These are phyloP conservation scores for Molossus molossus DNA, from an alignment of 2,797 vertebrate species.

Conservation along the genomic window DNA sequence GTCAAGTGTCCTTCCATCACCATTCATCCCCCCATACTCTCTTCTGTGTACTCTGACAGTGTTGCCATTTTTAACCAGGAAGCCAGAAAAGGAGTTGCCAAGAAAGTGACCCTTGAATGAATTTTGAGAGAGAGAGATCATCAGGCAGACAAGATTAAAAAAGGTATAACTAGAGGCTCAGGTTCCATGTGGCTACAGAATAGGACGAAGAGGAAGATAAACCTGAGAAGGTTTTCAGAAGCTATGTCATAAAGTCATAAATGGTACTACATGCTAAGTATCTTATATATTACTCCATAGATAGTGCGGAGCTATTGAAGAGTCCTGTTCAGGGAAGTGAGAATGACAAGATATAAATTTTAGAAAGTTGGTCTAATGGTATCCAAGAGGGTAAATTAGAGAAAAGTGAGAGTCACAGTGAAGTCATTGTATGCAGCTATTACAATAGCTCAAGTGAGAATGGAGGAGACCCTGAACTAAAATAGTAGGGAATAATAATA, in stretches of 20 bases:
- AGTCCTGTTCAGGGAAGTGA: background rate
- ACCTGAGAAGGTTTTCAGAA: background rate
- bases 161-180: background rate
- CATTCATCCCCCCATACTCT: background rate
- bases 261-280: background rate
- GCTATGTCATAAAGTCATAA: conserved; percentile 37
- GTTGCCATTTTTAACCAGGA: background rate
- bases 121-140: background rate
- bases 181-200: conserved; percentile 12
- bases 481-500: conserved; percentile 10
- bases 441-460: conserved; percentile 11
- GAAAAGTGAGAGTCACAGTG: conserved; percentile 44
- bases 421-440: conserved; percentile 4
- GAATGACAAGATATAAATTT: conserved; percentile 34
- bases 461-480: conserved; percentile 7
- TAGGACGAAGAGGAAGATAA: background rate
- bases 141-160: background rate
- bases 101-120: conserved; percentile 58
- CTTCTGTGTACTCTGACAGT: background rate
- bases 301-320: background rate
- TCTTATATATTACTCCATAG: background rate
- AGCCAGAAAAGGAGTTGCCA: background rate
- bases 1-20: background rate
- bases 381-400: background rate
- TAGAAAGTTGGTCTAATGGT: background rate